phyloP scores from a whole-genome alignment of 1,140 invertebrate species.

The Andrena cerasifolii region DNA sequence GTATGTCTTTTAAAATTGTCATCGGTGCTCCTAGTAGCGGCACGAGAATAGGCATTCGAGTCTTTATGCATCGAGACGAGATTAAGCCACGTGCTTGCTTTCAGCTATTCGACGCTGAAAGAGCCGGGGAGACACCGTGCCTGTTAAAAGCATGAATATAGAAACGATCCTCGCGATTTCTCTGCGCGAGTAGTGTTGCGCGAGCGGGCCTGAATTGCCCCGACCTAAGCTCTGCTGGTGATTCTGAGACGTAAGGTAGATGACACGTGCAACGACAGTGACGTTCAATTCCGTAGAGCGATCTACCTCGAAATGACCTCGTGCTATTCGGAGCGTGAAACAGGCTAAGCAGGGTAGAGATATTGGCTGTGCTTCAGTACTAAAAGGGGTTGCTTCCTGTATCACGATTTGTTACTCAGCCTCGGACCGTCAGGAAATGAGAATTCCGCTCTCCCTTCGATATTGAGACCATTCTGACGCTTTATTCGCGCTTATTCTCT shows the following conservation, averaged over 20 bases:
- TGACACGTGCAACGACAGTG: constrained; percentile 41
- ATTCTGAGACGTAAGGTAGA: constrained; percentile 10
- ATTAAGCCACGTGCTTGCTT: too few relatives aligned
- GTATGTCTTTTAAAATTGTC: neutral
- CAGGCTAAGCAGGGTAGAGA: constrained; percentile 53
- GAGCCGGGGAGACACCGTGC: too few relatives aligned
- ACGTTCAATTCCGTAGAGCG: constrained; percentile 52
- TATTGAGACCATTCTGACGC: constrained; percentile 10
- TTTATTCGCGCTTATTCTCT: neutral
- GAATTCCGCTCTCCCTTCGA: constrained; percentile 13
- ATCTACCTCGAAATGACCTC: constrained; percentile 52
- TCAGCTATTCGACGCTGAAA: too few relatives aligned
- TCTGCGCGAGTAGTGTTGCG: neutral
- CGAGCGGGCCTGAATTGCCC: neutral
- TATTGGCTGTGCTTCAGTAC: constrained; percentile 45
- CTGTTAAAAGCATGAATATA: too few relatives aligned
- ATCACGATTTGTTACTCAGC: constrained; percentile 44
- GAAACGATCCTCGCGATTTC: too few relatives aligned
- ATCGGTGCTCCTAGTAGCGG: too few relatives aligned
- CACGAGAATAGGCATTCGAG: too few relatives aligned
- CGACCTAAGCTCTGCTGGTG: neutral
- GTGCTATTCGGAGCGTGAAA: constrained; percentile 52
- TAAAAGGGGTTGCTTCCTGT: constrained; percentile 49
- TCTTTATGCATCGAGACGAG: too few relatives aligned
- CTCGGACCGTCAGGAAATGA: constrained; percentile 40